Base-by-base conservation (phyloP, 23 tunicate genomes). In the Phallusia fumigata region DNA sequence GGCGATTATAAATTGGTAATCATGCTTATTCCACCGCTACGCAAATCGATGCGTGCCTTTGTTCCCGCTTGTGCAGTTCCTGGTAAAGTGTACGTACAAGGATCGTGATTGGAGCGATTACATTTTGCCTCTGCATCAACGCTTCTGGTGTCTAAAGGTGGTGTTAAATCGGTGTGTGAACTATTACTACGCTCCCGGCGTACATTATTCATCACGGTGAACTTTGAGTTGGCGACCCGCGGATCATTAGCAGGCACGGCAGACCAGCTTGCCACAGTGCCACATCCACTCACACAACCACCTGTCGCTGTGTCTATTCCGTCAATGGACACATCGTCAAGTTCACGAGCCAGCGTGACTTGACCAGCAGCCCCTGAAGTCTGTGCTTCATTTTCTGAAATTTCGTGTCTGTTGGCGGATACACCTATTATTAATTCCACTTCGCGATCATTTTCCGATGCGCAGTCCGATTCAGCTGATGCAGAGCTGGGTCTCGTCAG, bases 51-150 rank as follows among this genome's bases (percentile, higher is more conserved):
- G 21, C 83, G 64, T 21, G 98, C 98, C 74, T 94, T 94, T 2
- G 98, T 94, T 24, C 91, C 98, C 34, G 98, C 75, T 24, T 87
- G 94, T 18, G 93, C 84, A 6, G 98, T 94, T 18, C 94, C 98
- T 18, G 98, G 98, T 45, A 94, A 78, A 22, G 98, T 94, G 52
- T 94, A 94, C 31, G 83, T 30, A 79, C 36, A 31, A 31, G 31
- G 73, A 33, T 53, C 83, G n/a, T 32, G n/a, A 52, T 52, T 19
- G 0, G 64, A 58, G 19, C 76, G 50, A 32, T 64, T 87, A 30
- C 73, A 72, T 34, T 74, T 53, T 21, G 65, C 36, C 33, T 84
- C 82, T 12, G 64, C 75, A 33, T 82, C 45, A 0, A 76, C 65
- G 2, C 65, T 69, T 18, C 84, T 84, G 73, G 80, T 83, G 22